Evolutionary conservation across 2,113 vertebrate genomes (phyloP).

Genomic region (Ornithorhynchus anatinus): DNA sequence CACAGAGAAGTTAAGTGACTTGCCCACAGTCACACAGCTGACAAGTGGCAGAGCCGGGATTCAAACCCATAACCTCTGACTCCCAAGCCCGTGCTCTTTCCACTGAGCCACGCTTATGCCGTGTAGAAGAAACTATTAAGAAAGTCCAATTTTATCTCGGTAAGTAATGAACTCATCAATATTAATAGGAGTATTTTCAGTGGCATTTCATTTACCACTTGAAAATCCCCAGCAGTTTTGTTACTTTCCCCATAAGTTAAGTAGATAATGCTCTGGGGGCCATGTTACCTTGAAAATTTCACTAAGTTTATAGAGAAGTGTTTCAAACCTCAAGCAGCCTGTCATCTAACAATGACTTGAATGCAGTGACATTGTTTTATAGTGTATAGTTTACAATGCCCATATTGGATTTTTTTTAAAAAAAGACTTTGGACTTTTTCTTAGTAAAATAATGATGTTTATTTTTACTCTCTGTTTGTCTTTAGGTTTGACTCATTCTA

Average conservation of each 20-base stretch:
- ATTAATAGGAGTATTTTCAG: not conserved
- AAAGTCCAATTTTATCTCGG: not conserved
- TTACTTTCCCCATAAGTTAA: not conserved
- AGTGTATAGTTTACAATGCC: too few species aligned
- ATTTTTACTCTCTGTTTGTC: too few species aligned
- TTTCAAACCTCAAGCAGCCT: not conserved
- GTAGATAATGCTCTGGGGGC: not conserved
- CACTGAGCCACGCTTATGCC: too few species aligned
- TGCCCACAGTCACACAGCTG: too few species aligned
- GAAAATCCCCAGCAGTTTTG: not conserved
- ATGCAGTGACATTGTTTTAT: too few species aligned
- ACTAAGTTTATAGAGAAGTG: not conserved
- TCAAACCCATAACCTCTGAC: too few species aligned
- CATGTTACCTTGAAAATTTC: not conserved
- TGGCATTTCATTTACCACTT: not conserved
- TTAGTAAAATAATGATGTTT: too few species aligned
- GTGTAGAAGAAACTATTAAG: not conserved
- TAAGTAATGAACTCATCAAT: conserved; percentile 4
- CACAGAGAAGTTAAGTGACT: not conserved
- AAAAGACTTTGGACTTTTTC: too few species aligned
- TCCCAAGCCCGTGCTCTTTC: too few species aligned
- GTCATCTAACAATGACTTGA: not conserved
- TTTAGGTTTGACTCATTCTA: too few species aligned
- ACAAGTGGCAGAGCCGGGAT: too few species aligned
- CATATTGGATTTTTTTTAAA: too few species aligned